Conservation (phyloP, 2,113 vertebrate species). For the Eurystomus gularis region DNA sequence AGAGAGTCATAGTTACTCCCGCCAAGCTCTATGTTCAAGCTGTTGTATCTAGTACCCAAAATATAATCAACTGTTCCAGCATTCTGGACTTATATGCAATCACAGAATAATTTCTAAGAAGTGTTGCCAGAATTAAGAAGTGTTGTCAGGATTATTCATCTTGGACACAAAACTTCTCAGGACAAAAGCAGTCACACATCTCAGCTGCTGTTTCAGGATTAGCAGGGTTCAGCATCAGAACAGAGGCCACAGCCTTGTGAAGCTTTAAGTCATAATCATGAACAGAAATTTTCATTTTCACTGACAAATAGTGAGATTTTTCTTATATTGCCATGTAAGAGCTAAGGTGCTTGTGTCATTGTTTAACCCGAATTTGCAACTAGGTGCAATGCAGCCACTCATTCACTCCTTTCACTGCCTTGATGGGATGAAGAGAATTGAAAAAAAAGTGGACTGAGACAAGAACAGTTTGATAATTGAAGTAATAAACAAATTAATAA, state of each 20-base stretch:
- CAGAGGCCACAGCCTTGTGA: background rate
- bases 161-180: background rate
- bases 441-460: background rate
- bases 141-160: background rate
- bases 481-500: background rate
- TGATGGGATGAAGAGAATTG: background rate
- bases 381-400: background rate
- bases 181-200: background rate
- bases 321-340: background rate
- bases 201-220: background rate
- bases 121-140: background rate
- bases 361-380: background rate
- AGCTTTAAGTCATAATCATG: background rate
- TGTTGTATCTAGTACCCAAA: background rate
- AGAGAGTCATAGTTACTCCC: too few species aligned
- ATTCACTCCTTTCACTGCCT: background rate
- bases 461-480: background rate
- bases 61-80: background rate
- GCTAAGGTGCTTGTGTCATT: background rate
- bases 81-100: background rate
- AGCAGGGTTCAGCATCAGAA: background rate
- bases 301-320: background rate
- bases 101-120: background rate
- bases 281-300: background rate
- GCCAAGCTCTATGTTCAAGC: too few species aligned